Evolutionary conservation across 2,888 invertebrate genomes (phyloP), one percentile per base, ranked within the genome.

Genomic region (Aromia moschata): DNA sequence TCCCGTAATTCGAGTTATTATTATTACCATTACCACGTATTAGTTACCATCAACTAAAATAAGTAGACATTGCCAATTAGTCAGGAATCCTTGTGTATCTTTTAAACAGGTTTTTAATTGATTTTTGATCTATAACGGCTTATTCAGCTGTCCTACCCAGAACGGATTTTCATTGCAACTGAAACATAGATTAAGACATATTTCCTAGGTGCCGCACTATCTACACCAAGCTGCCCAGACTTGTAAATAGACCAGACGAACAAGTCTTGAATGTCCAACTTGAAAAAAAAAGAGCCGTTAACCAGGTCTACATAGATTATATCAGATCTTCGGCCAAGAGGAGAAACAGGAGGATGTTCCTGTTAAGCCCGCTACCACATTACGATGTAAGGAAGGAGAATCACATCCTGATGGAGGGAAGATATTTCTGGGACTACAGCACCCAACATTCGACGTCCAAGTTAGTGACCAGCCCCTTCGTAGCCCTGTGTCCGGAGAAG

Each of bases 401-500:
- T 1, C 31, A 31, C n/a, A 5, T 52, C 2, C 17, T 52, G n/a
- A 2, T 41, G 15, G 18, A 52, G 5, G 7, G 18, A 10, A 0
- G 16, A 5, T 3, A 1, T 3, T 7, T 2, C 12, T 9, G 5
- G 1, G 9, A 16, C 9, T 16, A 11, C 33, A 11, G 11, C n/a
- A 10, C 33, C 11, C 16, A 43, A 2, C 15, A 10, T 11, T 0
- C 44, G 37, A 36, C 25, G 33, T 7, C 14, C n/a, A 1, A 12
- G 46, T 1, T 14, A 18, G 1, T 1, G 3, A 17, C 7, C 9
- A 18, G 18, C 18, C 47, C 9, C 68, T 25, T 76, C 12, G 69
- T 80, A 25, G 78, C 80, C 0, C 62, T 84, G 20, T 73, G 80
- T 1, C 81, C 83, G 0, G 70, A 77, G 25, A 76, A 81, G 59